Conservation (phyloP, 2,797 vertebrate species). For the Streptopelia turtur region DNA sequence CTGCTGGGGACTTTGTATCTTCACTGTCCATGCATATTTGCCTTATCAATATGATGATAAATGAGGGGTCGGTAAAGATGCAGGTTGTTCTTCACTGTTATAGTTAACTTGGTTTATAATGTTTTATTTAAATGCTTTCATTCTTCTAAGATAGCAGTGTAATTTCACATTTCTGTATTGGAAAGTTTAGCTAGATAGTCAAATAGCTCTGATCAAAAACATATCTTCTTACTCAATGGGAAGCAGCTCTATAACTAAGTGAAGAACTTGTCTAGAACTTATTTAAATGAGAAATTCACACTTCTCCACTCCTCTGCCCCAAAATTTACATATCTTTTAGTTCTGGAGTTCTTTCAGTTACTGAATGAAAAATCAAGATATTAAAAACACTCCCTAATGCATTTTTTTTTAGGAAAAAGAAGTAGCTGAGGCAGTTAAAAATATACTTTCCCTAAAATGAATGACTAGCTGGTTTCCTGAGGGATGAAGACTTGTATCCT, state of each 20-base stretch:
- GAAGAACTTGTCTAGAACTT: not conserved
- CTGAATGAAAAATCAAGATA: not conserved
- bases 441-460: not conserved
- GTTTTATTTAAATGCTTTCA: not conserved
- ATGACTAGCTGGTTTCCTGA: not conserved
- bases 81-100: not conserved
- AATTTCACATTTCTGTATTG: not conserved
- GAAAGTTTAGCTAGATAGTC: not conserved
- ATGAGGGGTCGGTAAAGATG: not conserved
- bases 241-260: not conserved
- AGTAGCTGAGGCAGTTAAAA: not conserved
- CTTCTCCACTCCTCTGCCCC: not conserved
- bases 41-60: not conserved
- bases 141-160: not conserved
- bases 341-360: not conserved
- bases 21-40: not conserved
- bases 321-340: not conserved
- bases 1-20: not conserved
- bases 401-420: not conserved
- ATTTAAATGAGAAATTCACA: not conserved
- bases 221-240: rapidly evolving
- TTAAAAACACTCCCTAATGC: not conserved
- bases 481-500: not conserved
- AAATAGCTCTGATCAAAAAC: not conserved
- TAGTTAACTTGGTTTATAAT: not conserved